Evolutionary conservation across 2,888 invertebrate species (phyloP), one percentile per base, ranked within the genome.

Genomic region (Euproctis similis): DNA sequence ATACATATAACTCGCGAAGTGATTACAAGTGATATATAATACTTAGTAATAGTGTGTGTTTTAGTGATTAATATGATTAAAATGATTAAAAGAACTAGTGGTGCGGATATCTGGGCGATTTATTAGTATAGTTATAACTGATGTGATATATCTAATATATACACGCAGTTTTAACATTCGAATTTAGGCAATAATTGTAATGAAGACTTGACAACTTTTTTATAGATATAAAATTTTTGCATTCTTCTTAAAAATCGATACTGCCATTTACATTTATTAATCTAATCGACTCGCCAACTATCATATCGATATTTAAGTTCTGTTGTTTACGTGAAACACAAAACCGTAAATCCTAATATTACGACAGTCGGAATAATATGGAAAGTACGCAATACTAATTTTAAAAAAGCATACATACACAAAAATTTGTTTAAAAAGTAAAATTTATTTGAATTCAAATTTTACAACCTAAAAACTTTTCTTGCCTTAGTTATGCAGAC

Each of bases 21-120:
- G 82, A 82, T 82, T 74, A 70, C 66, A 84, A 74, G 82, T 82
- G 82, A 84, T 82, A 81, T 68, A 84, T 82, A 81, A 68, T 58
- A 62, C 59, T 61, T 72, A 77, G 67, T 57, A 46, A 57, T 77
- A 81, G 67, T 63, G 72, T 59, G 76, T 77, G 75, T 74, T 63
- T n/a, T n/a, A n/a, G n/a, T n/a, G n/a, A n/a, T n/a, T 76, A 72
- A 65, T 62, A 26, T 45, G n/a, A 6, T 6, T n/a, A 19, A 59
- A 67, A 59, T 50, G 33, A 28, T 34, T 18, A 55, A 47, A 59
- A 42, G 42, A 48, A 39, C 36, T 33, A 69, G 81, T 84, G 82
- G 80, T 84, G 84, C 84, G 81, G 82, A 81, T 73, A 49, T 56
- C 52, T 59, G 60, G 64, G 65, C 68, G 65, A 53, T 51, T 52